These are phyloP conservation scores for Lepas anatifera DNA, from an alignment of 2,888 invertebrate genomes.

Conservation along the genomic window DNA sequence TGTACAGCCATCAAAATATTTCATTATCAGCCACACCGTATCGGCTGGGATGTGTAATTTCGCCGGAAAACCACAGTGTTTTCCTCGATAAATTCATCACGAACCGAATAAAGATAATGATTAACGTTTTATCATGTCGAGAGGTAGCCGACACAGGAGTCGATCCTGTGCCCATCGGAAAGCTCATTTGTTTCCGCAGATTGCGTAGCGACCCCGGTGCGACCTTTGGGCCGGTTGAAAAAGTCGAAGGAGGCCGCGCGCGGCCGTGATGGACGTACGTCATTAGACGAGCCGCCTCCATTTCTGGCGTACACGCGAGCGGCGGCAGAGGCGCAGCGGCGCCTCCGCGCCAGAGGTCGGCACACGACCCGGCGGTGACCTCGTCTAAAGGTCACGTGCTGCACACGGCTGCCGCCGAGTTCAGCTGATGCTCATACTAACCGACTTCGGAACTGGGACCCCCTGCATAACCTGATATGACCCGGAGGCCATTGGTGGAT, in stretches of 20 bases:
- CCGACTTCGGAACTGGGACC: too few relatives aligned
- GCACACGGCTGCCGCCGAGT: too few relatives aligned
- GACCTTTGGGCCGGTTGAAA: not conserved
- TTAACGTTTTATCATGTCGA: constrained; percentile 11
- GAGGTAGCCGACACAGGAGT: constrained; percentile 5
- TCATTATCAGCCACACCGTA: constrained; percentile 10
- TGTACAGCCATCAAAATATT: constrained; percentile 10
- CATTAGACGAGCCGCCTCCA: not conserved
- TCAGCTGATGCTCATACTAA: too few relatives aligned
- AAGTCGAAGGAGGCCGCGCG: not conserved
- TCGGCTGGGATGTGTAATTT: not conserved
- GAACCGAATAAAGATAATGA: constrained; percentile 6
- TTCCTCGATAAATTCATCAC: constrained; percentile 10
- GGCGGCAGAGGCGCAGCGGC: not conserved
- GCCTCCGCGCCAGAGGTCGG: too few relatives aligned
- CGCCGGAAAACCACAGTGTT: constrained; percentile 1
- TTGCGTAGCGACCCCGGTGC: not conserved
- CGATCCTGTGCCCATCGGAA: not conserved
- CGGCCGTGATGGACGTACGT: not conserved
- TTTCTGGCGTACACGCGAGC: not conserved
- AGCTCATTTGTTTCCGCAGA: constrained; percentile 6
- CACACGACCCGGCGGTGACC: too few relatives aligned
- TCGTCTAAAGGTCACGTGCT: too few relatives aligned
- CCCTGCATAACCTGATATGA: too few relatives aligned
- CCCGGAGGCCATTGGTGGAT: too few relatives aligned